Conservation (phyloP, 1,140 invertebrate species). For the Drosophila persimilis region DNA sequence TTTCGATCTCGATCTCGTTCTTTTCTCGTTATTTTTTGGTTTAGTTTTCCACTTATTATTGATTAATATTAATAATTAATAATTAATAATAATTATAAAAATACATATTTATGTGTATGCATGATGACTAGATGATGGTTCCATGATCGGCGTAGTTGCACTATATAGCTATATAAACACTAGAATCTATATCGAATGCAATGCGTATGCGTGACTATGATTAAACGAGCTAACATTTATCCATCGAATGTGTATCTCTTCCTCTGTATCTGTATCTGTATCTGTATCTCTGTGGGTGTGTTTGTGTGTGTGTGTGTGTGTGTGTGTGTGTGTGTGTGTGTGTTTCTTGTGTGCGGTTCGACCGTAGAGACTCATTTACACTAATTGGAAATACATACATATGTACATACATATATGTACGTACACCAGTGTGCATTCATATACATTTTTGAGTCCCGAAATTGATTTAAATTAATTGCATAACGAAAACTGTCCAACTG, state of each 20-base stretch:
- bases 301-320: constrained; percentile 28
- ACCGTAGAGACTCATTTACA: constrained; percentile 73
- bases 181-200: constrained; percentile 56
- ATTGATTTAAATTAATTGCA: constrained; percentile 76
- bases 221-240: constrained; percentile 72
- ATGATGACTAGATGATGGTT: constrained; percentile 62
- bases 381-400: constrained; percentile 47
- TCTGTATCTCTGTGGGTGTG: constrained; percentile 9
- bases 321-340: constrained; percentile 37
- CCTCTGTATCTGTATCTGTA: constrained; percentile 14
- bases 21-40: constrained; percentile 1
- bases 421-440: constrained; percentile 14
- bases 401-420: not conserved
- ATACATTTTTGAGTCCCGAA: constrained; percentile 65
- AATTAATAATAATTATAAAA: constrained; percentile 64
- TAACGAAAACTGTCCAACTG: constrained; percentile 52
- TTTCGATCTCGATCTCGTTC: too few relatives aligned
- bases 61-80: constrained; percentile 30
- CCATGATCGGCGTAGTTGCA: constrained; percentile 60
- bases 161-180: constrained; percentile 54
- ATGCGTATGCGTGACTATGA: constrained; percentile 54
- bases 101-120: constrained; percentile 64
- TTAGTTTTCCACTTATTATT: constrained; percentile 31
- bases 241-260: constrained; percentile 37
- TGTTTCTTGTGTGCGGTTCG: constrained; percentile 63